Evolutionary conservation across 2,113 vertebrate species (phyloP).

Genomic region (Calypte anna): DNA sequence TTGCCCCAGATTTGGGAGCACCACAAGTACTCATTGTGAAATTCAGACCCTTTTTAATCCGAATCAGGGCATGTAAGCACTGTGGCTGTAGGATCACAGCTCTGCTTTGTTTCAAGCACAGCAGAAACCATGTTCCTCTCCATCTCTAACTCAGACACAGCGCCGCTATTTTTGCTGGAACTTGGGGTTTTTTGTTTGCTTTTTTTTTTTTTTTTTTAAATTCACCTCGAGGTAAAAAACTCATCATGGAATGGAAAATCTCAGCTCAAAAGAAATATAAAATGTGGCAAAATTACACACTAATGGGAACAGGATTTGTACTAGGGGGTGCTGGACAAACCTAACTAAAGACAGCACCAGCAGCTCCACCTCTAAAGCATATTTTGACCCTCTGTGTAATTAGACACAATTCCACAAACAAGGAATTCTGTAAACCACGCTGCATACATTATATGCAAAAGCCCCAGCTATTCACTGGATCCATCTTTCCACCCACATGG

Average conservation of each 20-base stretch:
- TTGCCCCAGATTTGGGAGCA: background rate
- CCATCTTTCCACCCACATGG: slow-evolving; percentile 6
- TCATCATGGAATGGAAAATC: slow-evolving; percentile 37
- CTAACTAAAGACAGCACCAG: slow-evolving; percentile 13
- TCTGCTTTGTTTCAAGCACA: background rate
- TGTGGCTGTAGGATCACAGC: background rate
- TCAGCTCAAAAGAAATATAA: background rate
- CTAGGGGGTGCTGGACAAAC: background rate
- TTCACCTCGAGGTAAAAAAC: background rate
- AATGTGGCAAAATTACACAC: background rate
- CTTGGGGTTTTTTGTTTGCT: background rate
- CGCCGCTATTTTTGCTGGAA: background rate
- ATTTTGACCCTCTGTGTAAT: slow-evolving; percentile 24
- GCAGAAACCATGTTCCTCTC: background rate
- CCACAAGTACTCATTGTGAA: background rate
- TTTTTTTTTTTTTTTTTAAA: background rate
- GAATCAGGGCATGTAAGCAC: background rate
- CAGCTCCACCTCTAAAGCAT: slow-evolving; percentile 25
- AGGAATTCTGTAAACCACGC: slow-evolving; percentile 34
- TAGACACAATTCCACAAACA: slow-evolving; percentile 33
- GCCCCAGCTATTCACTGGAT: background rate
- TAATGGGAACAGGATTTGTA: slow-evolving; percentile 15
- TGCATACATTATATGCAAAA: slow-evolving; percentile 7
- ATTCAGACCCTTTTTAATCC: background rate
- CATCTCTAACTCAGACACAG: background rate